phyloP scores from a whole-genome alignment of 2,888 invertebrate genomes.

The Stegophylla sp. region DNA sequence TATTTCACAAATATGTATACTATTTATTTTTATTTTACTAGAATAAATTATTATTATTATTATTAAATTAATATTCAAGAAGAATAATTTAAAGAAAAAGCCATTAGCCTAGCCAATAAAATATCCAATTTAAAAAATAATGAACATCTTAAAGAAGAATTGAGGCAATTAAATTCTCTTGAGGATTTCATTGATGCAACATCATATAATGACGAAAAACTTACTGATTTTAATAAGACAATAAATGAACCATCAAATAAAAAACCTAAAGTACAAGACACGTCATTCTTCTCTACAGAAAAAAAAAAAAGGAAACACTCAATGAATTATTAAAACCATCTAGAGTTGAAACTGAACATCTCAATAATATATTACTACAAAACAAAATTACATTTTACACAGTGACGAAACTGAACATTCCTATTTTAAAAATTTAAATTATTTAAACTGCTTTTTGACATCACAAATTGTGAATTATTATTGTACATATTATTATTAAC shows the following conservation, averaged over 20 bases:
- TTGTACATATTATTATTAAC: too few relatives aligned
- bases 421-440: too few relatives aligned
- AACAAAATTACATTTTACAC: background rate
- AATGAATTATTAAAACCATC: background rate
- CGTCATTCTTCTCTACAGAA: background rate
- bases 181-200: conserved; percentile 12
- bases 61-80: too few relatives aligned
- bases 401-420: background rate
- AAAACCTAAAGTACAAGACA: background rate
- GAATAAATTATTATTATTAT: too few relatives aligned
- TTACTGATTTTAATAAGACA: background rate
- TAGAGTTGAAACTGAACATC: background rate
- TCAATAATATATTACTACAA: background rate
- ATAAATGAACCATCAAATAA: conserved; percentile 7
- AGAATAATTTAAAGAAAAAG: too few relatives aligned
- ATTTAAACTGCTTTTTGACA: too few relatives aligned
- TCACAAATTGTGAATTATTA: too few relatives aligned
- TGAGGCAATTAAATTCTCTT: background rate
- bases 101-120: background rate
- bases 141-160: background rate
- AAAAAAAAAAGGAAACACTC: background rate
- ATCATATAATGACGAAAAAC: conserved; percentile 1
- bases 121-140: background rate
- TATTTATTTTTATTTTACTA: too few relatives aligned
- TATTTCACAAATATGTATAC: too few relatives aligned